Percentiles rank a stretch among this genome's conserved stretches.
These are phyloP conservation scores for Taphrorychus bicolor DNA, from an alignment of 2,888 invertebrate genomes.

Conservation along the genomic window DNA sequence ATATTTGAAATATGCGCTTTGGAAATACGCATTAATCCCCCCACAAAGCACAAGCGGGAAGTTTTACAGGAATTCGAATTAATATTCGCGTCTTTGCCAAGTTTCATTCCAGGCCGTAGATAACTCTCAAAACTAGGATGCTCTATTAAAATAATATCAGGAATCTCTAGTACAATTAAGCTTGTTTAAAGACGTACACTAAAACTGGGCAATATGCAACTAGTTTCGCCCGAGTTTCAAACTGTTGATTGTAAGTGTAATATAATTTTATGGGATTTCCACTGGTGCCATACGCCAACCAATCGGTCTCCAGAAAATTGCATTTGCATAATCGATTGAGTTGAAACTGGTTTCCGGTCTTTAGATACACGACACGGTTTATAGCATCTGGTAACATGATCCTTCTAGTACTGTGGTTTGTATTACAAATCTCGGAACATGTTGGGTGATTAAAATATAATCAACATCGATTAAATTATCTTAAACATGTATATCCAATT, in stretches of 20 bases:
- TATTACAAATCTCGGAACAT: not conserved
- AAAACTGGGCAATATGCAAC: not conserved
- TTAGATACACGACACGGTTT: slow-evolving; percentile 2
- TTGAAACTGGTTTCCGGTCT: slow-evolving; percentile 4
- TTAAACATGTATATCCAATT: too few species aligned
- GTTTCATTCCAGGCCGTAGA: not conserved
- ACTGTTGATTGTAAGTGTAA: not conserved
- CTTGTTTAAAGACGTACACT: not conserved
- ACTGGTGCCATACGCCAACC: not conserved
- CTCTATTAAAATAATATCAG: not conserved
- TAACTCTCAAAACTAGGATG: not conserved
- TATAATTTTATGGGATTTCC: not conserved
- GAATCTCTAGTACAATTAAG: not conserved
- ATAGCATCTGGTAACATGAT: not conserved
- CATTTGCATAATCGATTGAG: slow-evolving; percentile 7
- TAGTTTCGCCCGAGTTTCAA: not conserved
- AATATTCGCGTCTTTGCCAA: slow-evolving; percentile 1
- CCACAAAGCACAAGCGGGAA: not conserved
- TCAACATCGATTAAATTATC: too few species aligned
- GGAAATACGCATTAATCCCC: not conserved
- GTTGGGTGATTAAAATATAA: too few species aligned
- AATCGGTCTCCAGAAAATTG: not conserved
- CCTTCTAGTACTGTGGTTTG: not conserved
- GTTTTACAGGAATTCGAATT: slow-evolving; percentile 1
- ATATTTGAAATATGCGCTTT: slow-evolving; percentile 3